Evolutionary conservation across 2,888 invertebrate genomes (phyloP).

Genomic region (Cryptus viduatorius): DNA sequence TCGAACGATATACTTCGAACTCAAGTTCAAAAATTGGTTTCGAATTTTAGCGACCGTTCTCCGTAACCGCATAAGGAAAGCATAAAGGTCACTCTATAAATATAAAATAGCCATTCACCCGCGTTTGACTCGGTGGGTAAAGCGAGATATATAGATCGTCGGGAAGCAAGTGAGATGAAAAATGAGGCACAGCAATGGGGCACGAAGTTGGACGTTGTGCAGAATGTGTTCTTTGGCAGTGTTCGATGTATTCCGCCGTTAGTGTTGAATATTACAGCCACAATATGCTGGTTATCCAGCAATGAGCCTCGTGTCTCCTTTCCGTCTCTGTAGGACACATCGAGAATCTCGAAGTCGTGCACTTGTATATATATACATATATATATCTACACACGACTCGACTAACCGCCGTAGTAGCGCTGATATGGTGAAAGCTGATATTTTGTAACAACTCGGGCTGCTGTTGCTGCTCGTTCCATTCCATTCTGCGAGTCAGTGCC

Average conservation of each 20-base stretch:
- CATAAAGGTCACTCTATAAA: constrained; percentile 10
- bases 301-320: no score
- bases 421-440: constrained; percentile 85
- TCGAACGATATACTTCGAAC: background rate
- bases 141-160: constrained; percentile 19
- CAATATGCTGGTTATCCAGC: background rate
- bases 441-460: constrained; percentile 83
- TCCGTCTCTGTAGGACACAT: background rate
- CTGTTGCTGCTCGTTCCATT: constrained; percentile 66
- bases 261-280: background rate
- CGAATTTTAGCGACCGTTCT: background rate
- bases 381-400: no score
- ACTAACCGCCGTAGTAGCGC: constrained; percentile 67
- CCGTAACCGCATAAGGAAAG: background rate
- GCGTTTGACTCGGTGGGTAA: background rate
- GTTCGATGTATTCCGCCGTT: background rate
- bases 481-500: constrained; percentile 64
- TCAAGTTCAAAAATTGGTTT: background rate
- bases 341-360: background rate
- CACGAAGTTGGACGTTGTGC: background rate
- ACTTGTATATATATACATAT: background rate
- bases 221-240: background rate
- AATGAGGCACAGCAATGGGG: background rate
- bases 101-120: background rate
- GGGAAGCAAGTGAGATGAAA: constrained; percentile 8